A percentile compares a stretch with the other conserved stretches of the same genome.
These are phyloP conservation scores for Chiroxiphia lanceolata DNA, from an alignment of 2,797 vertebrate genomes.

Conservation along the genomic window DNA sequence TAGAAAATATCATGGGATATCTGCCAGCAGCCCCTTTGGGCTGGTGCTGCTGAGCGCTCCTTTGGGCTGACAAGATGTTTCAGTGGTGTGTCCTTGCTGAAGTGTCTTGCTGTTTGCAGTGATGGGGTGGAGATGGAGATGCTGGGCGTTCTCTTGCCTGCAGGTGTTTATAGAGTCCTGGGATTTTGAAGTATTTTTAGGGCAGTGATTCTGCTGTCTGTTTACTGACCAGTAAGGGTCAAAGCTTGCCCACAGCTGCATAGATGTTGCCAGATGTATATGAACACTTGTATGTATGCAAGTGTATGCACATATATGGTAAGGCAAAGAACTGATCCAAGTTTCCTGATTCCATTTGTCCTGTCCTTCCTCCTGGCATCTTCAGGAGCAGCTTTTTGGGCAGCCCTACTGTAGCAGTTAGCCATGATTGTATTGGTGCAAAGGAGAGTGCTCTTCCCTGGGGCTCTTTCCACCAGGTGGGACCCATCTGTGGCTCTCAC, in stretches of 20 bases:
- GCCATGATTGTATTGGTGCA: rapidly evolving
- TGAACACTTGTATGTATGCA: not conserved
- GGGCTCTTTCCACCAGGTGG: not conserved
- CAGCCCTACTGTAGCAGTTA: not conserved
- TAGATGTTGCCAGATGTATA: not conserved
- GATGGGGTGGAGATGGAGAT: not conserved
- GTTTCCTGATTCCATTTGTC: not conserved
- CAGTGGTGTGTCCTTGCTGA: not conserved
- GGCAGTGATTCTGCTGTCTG: not conserved
- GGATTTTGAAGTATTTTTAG: not conserved
- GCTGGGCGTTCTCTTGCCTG: not conserved
- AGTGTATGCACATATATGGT: rapidly evolving
- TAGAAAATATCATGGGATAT: not conserved
- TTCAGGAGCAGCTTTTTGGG: not conserved
- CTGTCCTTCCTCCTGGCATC: not conserved
- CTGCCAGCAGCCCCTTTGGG: not conserved
- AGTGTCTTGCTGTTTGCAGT: not conserved
- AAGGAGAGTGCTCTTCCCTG: not conserved
- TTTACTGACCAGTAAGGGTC: not conserved
- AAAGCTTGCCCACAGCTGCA: not conserved
- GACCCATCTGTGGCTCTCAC: not conserved
- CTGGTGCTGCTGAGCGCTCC: not conserved
- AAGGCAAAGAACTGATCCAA: not conserved
- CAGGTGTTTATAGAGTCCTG: not conserved
- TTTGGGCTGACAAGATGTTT: not conserved